phyloP scores from a whole-genome alignment of 1,140 invertebrate genomes.

The Condylostylus longicornis region DNA sequence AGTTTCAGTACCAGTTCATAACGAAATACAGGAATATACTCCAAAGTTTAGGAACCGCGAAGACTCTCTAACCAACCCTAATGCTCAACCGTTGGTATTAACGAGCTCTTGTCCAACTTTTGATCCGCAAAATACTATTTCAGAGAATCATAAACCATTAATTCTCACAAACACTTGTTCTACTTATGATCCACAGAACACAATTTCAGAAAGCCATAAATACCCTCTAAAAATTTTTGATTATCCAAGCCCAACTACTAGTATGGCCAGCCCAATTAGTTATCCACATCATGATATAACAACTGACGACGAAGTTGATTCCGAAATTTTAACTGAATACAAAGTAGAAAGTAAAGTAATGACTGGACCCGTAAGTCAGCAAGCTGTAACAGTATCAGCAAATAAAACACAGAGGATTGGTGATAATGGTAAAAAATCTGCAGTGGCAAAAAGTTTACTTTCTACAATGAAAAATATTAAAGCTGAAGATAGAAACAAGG shows the following conservation, averaged over 20 bases:
- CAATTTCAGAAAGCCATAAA: not conserved
- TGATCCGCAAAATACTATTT: conserved; percentile 5
- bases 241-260: conserved; percentile 17
- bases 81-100: conserved; percentile 20
- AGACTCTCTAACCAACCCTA: conserved; percentile 22
- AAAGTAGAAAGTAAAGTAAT: conserved; percentile 46
- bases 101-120: conserved; percentile 23
- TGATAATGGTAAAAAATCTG: conserved; percentile 25
- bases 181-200: conserved; percentile 11
- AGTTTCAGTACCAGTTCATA: no score
- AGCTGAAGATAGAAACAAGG: conserved; percentile 4
- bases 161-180: conserved; percentile 23
- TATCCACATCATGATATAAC: conserved; percentile 21
- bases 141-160: conserved; percentile 13
- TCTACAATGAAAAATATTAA: conserved; percentile 23
- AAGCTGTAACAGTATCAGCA: conserved; percentile 33
- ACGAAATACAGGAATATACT: no score
- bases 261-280: conserved; percentile 18
- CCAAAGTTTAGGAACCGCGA: conserved; percentile 4
- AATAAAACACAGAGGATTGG: conserved; percentile 19
- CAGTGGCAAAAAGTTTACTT: conserved; percentile 21
- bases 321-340: conserved; percentile 35
- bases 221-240: conserved; percentile 10
- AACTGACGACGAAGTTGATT: conserved; percentile 23
- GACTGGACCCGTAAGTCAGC: conserved; percentile 44